phyloP scores from a whole-genome alignment of 2,113 vertebrate genomes.

The Esox niger region DNA sequence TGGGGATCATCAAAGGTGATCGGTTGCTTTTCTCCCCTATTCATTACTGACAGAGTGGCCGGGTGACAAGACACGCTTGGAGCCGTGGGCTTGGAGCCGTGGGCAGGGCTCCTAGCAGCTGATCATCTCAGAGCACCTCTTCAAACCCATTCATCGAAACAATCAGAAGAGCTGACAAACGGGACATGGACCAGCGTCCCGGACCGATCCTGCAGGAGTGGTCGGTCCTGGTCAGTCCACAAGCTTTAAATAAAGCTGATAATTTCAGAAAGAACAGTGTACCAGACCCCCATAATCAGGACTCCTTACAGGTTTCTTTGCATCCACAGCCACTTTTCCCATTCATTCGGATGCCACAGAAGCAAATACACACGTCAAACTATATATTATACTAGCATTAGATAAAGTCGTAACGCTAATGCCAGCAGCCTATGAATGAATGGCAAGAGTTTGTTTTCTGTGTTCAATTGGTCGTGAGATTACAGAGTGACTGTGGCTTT shows the following conservation, averaged over 20 bases:
- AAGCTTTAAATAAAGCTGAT: conserved; percentile 16
- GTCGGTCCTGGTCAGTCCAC: conserved; percentile 4
- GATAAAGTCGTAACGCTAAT: not conserved
- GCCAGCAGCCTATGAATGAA: not conserved
- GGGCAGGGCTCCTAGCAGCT: not conserved
- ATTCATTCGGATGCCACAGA: not conserved
- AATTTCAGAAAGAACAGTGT: not conserved
- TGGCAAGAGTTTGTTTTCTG: not conserved
- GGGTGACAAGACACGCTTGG: not conserved
- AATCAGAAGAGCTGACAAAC: not conserved
- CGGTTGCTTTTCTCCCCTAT: not conserved
- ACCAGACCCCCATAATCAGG: conserved; percentile 6
- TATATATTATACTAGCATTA: not conserved
- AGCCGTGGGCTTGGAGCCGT: not conserved
- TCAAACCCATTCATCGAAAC: not conserved
- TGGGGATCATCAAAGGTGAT: not conserved
- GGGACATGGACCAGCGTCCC: not conserved
- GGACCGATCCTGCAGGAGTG: conserved; percentile 6
- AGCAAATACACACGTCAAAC: not conserved
- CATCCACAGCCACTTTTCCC: not conserved
- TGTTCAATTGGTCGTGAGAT: not conserved
- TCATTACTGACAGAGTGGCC: too few relatives aligned
- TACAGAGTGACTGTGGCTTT: conserved; percentile 14
- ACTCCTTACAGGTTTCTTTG: not conserved
- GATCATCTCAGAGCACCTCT: not conserved